These are phyloP conservation scores for Sebastes jordani DNA, from an alignment of 2,797 vertebrate species.

Conservation along the genomic window DNA sequence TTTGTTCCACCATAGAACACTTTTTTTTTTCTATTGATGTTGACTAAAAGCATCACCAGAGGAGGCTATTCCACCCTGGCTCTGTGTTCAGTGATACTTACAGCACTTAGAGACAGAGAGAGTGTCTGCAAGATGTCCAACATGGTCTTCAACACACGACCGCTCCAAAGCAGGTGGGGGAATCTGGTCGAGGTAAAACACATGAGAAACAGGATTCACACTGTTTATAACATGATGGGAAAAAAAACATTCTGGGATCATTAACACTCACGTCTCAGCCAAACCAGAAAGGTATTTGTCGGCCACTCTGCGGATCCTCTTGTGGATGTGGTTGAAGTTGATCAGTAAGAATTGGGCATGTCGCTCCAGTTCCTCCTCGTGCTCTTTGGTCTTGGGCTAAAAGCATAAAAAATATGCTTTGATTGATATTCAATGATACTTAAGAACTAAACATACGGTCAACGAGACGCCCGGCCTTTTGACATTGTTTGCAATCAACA, in stretches of 20 bases:
- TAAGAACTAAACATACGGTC: neutral
- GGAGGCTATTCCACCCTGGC: neutral
- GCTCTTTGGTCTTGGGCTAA: conserved; percentile 96
- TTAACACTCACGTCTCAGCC: conserved; percentile 91
- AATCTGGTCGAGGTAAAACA: conserved; percentile 80
- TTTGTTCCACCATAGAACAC: neutral
- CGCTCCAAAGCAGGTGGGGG: conserved; percentile 97
- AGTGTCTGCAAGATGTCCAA: conserved; percentile 94
- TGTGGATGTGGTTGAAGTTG: conserved; percentile 99
- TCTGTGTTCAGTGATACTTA: conserved; percentile 75
- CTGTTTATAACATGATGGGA: neutral
- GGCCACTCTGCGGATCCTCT: conserved; percentile 96
- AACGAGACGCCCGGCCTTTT: neutral
- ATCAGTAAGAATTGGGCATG: conserved; percentile 96
- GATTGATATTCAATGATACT: neutral
- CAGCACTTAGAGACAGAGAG: conserved; percentile 91
- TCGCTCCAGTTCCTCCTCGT: conserved; percentile 94
- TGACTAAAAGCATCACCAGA: neutral
- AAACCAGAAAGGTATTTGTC: conserved; percentile 98
- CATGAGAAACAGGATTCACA: neutral
- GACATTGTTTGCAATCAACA: neutral
- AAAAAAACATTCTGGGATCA: neutral
- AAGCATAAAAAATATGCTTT: conserved; percentile 11
- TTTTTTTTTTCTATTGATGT: neutral
- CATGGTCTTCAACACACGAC: conserved; percentile 97